A percentile compares a stretch with the other conserved stretches of the same genome.
These are phyloP conservation scores for Leptogaster cylindrica DNA, from an alignment of 2,888 invertebrate genomes.

Conservation along the genomic window DNA sequence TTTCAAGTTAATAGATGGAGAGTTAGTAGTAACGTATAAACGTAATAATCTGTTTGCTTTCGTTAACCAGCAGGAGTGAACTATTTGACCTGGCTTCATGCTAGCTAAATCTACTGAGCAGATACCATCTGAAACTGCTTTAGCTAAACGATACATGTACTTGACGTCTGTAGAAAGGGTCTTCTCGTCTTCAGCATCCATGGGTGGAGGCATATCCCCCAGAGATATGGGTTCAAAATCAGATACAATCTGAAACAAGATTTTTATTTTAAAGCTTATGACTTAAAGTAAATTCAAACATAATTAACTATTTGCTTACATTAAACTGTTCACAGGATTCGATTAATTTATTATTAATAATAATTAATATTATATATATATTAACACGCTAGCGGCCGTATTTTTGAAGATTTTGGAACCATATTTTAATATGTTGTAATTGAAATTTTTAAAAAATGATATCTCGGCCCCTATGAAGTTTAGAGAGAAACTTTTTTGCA, in stretches of 20 bases:
- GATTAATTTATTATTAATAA: no score
- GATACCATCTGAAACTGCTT: constrained; percentile 40
- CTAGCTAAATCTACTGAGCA: constrained; percentile 37
- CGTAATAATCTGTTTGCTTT: constrained; percentile 41
- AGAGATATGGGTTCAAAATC: not conserved
- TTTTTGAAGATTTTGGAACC: no score
- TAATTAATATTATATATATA: no score
- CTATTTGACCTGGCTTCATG: constrained; percentile 42
- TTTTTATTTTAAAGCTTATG: no score
- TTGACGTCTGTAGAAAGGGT: constrained; percentile 20
- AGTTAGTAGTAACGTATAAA: constrained; percentile 33
- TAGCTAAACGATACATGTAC: constrained; percentile 37
- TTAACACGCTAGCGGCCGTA: no score
- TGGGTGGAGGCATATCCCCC: not conserved
- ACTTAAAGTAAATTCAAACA: no score
- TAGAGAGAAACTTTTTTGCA: no score
- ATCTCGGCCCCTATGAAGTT: no score
- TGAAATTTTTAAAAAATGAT: no score
- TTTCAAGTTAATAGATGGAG: constrained; percentile 33
- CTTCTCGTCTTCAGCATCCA: not conserved
- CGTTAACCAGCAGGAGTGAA: constrained; percentile 41
- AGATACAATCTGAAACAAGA: not conserved
- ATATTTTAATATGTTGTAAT: no score
- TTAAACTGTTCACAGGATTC: no score
- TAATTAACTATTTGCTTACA: no score